Base-by-base conservation (phyloP, 2,888 invertebrate species). In the Aproaerema taeniolella region DNA sequence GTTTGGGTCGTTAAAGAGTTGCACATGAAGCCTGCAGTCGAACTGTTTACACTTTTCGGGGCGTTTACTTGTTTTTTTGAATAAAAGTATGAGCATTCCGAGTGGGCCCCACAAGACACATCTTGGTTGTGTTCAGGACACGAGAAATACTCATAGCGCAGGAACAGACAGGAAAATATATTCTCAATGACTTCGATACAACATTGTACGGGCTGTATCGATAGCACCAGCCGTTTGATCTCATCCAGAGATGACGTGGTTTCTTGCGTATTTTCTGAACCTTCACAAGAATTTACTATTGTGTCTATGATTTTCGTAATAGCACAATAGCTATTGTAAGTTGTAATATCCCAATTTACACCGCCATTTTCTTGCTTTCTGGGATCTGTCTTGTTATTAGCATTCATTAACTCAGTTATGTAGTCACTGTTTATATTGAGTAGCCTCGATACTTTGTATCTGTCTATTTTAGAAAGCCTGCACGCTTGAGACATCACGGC, bases 111-210 rank as follows among this genome's bases (percentile, higher is more conserved):
- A 44, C 79, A 79, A 12, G 81, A 69, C 31, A 59, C 58, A 12
- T 86, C 86, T 53, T 79, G 86, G 42, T 64, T 87, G 38, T 81
- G 83, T 49, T 88, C 83, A 47, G 88, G 74, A 42, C 88, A 87
- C 6, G 85, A 81, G 45, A 91, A 85, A 61, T 91, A 89, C 57
- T 91, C 89, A 51, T 88, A 87, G 49, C 90, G 88, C 33, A 92
- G 58, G 67, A 93, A 93, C 26, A 94, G 80, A 51, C 93, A 87
- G 0, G 91, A 88, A 66, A 93, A 94, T 48, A 94, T 88, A 66
- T 93, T 90, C 67, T 93, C 92, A 39, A 94, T 85, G 0, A 92
- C 82, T 75, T 93, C 91, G 35, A 90, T 66, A 53, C 89, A 88
- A 49, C 76, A 75, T 43, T 73, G 67, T 26, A 81, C 46, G 12